Conservation (phyloP, 2,888 invertebrate genomes). For the Cistogaster globosa region DNA sequence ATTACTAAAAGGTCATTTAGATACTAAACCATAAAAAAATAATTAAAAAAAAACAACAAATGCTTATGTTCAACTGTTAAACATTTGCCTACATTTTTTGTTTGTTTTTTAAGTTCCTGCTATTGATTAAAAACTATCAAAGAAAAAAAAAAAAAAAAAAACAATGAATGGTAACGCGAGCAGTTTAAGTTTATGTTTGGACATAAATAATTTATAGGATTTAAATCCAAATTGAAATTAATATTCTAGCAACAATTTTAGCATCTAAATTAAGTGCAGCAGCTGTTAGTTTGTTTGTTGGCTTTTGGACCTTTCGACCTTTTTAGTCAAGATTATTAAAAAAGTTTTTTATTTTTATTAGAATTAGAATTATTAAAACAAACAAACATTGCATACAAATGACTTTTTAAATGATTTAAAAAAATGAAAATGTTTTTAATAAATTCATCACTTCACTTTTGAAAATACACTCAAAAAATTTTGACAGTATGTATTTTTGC, state of each 20-base stretch:
- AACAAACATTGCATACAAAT: slow-evolving; percentile 60
- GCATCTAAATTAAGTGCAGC: not conserved
- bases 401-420: not conserved
- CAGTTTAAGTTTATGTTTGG: not conserved
- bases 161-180: not conserved
- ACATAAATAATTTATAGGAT: slow-evolving; percentile 30
- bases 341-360: slow-evolving; percentile 6
- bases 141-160: not conserved
- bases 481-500: too few relatives aligned
- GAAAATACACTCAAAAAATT: too few relatives aligned
- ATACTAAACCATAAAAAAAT: slow-evolving; percentile 15
- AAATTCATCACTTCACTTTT: too few relatives aligned
- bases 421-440: not conserved
- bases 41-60: not conserved
- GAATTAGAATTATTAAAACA: slow-evolving; percentile 9
- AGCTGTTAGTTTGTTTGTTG: not conserved
- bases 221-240: slow-evolving; percentile 25
- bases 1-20: slow-evolving; percentile 51
- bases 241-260: slow-evolving; percentile 29
- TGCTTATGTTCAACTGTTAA: not conserved
- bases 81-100: not conserved
- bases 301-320: not conserved
- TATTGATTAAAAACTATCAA: not conserved
- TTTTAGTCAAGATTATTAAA: slow-evolving; percentile 42
- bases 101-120: not conserved